Conservation (phyloP, 2,888 invertebrate genomes). For the Psylliodes chrysocephalus region DNA sequence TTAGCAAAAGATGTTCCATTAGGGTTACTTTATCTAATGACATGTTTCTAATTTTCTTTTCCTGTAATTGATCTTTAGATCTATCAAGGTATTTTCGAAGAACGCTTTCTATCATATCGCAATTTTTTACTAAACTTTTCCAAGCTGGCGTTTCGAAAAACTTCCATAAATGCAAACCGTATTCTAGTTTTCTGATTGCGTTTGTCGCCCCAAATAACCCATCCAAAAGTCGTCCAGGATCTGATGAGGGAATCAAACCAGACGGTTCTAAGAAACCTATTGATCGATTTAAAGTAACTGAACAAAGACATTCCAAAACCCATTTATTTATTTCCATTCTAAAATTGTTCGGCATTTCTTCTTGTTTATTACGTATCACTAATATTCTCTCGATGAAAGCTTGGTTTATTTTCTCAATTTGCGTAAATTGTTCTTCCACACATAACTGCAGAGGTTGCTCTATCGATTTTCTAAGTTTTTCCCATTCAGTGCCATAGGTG, state of each 20-base stretch:
- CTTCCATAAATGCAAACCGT: constrained; percentile 74
- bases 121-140: constrained; percentile 69
- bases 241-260: constrained; percentile 66
- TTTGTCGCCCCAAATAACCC: constrained; percentile 69
- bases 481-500: constrained; percentile 71
- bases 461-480: constrained; percentile 66
- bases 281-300: constrained; percentile 68
- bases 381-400: constrained; percentile 66
- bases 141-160: constrained; percentile 71
- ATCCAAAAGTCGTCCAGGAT: constrained; percentile 70
- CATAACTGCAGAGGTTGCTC: constrained; percentile 65
- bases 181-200: constrained; percentile 66
- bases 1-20: constrained; percentile 68
- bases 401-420: constrained; percentile 61
- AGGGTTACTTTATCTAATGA: constrained; percentile 59
- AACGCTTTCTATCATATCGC: constrained; percentile 72
- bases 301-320: constrained; percentile 74
- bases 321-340: constrained; percentile 73
- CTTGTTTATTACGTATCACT: constrained; percentile 70
- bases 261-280: constrained; percentile 71
- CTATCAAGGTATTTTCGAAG: constrained; percentile 71
- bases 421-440: constrained; percentile 63
- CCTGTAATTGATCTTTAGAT: constrained; percentile 58
- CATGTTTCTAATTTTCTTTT: constrained; percentile 49
- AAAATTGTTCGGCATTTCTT: constrained; percentile 71